Evolutionary conservation across 2,113 vertebrate genomes (phyloP).

Genomic region (Notothenia rossii): DNA sequence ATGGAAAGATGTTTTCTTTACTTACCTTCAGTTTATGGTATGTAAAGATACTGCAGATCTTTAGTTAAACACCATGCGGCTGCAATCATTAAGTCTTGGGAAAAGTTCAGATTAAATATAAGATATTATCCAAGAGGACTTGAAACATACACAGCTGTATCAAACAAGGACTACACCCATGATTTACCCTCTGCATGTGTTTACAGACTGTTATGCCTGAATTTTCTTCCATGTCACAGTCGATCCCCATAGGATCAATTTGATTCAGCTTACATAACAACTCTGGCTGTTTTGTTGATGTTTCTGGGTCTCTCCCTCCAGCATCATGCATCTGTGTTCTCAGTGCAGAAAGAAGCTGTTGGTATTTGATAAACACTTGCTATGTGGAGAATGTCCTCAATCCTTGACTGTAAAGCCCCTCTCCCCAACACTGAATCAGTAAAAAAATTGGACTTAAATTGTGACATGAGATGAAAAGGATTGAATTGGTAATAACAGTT

Average conservation of each 20-base stretch:
- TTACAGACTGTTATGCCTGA: slow-evolving; percentile 39
- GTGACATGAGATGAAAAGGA: slow-evolving; percentile 20
- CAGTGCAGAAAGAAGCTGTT: slow-evolving; percentile 52
- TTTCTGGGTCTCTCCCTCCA: slow-evolving; percentile 67
- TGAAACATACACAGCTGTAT: neutral
- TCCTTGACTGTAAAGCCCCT: slow-evolving; percentile 37
- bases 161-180: neutral
- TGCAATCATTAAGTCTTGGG: neutral
- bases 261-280: slow-evolving; percentile 67
- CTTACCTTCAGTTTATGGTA: neutral
- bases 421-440: slow-evolving; percentile 10
- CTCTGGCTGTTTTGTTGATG: slow-evolving; percentile 56
- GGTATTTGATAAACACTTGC: slow-evolving; percentile 65
- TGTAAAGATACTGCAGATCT: too few species aligned
- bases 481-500: neutral
- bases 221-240: slow-evolving; percentile 49
- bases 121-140: neutral
- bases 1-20: neutral
- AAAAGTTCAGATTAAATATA: neutral
- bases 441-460: slow-evolving; percentile 16
- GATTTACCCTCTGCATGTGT: slow-evolving; percentile 33
- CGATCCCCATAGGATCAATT: slow-evolving; percentile 64
- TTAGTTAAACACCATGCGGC: neutral
- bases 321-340: slow-evolving; percentile 49
- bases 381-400: slow-evolving; percentile 56